Conservation (phyloP, 1,140 invertebrate genomes). For the Lycorma delicatula region DNA sequence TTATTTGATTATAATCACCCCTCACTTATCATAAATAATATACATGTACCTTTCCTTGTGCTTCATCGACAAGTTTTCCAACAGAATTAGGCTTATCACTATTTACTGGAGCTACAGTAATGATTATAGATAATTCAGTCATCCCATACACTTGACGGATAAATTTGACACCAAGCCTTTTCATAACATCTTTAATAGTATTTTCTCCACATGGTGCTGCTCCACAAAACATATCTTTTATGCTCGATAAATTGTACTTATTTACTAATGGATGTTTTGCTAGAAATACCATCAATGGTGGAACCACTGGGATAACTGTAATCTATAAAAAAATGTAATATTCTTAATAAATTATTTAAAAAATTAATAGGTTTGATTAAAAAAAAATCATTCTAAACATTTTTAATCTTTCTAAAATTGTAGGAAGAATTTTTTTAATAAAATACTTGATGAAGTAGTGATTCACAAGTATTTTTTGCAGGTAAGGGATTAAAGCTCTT, state of each 20-base stretch:
- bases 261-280: constrained; percentile 52
- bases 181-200: constrained; percentile 28
- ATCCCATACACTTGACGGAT: constrained; percentile 59
- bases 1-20: too few species aligned
- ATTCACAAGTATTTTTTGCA: too few species aligned
- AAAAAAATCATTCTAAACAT: too few species aligned
- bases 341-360: too few species aligned
- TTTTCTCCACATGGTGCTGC: constrained; percentile 44
- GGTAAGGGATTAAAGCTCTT: too few species aligned
- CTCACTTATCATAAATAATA: too few species aligned
- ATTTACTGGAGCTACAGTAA: constrained; percentile 23
- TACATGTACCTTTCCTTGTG: constrained; percentile 53
- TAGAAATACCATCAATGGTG: constrained; percentile 53
- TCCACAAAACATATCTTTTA: constrained; percentile 48
- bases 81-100: constrained; percentile 46
- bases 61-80: constrained; percentile 49
- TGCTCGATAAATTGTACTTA: constrained; percentile 49
- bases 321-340: too few species aligned
- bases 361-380: too few species aligned
- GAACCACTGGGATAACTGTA: constrained; percentile 49
- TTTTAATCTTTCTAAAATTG: too few species aligned
- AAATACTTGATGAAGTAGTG: too few species aligned
- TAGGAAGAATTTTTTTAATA: too few species aligned
- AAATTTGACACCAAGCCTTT: constrained; percentile 34
- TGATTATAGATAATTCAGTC: constrained; percentile 53